Evolutionary conservation across 2,888 invertebrate genomes (phyloP).

Genomic region (Drosophila paracracens): DNA sequence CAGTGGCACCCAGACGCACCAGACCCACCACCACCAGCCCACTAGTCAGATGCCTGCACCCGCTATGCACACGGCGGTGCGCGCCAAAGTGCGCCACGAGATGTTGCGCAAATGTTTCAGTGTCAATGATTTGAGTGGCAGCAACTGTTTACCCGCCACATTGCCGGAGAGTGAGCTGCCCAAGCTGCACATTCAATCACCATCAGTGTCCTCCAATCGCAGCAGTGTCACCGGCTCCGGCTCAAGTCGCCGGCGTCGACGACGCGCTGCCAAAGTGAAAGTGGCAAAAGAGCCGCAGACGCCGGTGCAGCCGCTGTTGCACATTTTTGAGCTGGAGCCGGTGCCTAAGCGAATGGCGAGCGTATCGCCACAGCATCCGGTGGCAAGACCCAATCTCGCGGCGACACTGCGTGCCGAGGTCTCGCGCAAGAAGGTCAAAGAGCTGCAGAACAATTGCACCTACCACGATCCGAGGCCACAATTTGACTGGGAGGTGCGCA

Average conservation of each 20-base stretch:
- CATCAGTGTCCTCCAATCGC: conserved; percentile 55
- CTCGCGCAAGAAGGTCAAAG: conserved; percentile 81
- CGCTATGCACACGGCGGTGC: conserved; percentile 48
- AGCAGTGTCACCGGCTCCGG: conserved; percentile 51
- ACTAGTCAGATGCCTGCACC: conserved; percentile 29
- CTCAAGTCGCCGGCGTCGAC: conserved; percentile 42
- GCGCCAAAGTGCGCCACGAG: conserved; percentile 65
- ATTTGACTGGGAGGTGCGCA: conserved; percentile 84
- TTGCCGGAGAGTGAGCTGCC: conserved; percentile 52
- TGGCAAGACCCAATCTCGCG: conserved; percentile 84
- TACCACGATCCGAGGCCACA: conserved; percentile 74
- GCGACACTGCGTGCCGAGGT: conserved; percentile 84
- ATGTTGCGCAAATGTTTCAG: conserved; percentile 76
- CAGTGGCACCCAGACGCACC: conserved; percentile 45
- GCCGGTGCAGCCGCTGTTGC: conserved; percentile 47
- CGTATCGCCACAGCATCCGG: conserved; percentile 83
- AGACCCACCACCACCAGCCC: background rate
- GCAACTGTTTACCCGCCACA: conserved; percentile 63
- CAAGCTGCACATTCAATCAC: conserved; percentile 74
- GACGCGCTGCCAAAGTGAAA: conserved; percentile 51
- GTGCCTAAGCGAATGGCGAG: conserved; percentile 46
- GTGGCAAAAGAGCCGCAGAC: conserved; percentile 15
- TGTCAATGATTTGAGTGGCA: conserved; percentile 75
- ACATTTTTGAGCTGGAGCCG: conserved; percentile 63
- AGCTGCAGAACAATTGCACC: conserved; percentile 80